A percentile compares a stretch with the other conserved stretches of the same genome.
phyloP scores from a whole-genome alignment of 2,797 vertebrate species.

The Melanitta fusca region DNA sequence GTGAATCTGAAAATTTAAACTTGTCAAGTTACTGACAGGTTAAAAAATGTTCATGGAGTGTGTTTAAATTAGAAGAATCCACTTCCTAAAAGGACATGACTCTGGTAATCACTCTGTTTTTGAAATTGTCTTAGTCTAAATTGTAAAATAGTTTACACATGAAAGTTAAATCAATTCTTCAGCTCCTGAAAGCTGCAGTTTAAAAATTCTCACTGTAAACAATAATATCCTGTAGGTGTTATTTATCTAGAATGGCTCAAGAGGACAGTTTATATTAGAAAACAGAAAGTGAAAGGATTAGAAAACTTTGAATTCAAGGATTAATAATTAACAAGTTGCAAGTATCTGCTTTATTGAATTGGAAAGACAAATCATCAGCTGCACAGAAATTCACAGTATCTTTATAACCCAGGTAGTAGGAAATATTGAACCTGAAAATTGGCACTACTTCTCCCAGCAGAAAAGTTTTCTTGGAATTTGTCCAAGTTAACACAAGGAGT shows the following conservation, averaged over 20 bases:
- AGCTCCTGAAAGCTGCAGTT: background rate
- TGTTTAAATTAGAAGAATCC: background rate
- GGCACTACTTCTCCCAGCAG: constrained; percentile 24
- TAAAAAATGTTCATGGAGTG: background rate
- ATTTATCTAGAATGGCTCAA: background rate
- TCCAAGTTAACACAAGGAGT: constrained; percentile 44
- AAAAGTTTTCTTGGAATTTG: constrained; percentile 39
- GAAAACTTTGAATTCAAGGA: background rate
- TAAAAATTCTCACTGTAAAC: background rate
- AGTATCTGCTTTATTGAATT: constrained; percentile 22
- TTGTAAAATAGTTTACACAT: background rate
- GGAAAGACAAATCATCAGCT: constrained; percentile 11
- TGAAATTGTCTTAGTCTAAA: background rate
- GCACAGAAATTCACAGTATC: constrained; percentile 25
- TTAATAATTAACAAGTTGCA: constrained; percentile 45
- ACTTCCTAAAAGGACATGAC: background rate
- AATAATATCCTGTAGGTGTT: background rate
- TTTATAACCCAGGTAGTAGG: background rate
- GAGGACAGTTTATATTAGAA: background rate
- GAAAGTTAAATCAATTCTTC: background rate
- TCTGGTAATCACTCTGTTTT: background rate
- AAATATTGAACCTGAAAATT: constrained; percentile 53
- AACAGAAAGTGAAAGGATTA: background rate
- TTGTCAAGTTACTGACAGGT: background rate
- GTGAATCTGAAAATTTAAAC: background rate